These are phyloP conservation scores for Nyleta sp. DNA, from an alignment of 2,888 invertebrate genomes.

Conservation along the genomic window DNA sequence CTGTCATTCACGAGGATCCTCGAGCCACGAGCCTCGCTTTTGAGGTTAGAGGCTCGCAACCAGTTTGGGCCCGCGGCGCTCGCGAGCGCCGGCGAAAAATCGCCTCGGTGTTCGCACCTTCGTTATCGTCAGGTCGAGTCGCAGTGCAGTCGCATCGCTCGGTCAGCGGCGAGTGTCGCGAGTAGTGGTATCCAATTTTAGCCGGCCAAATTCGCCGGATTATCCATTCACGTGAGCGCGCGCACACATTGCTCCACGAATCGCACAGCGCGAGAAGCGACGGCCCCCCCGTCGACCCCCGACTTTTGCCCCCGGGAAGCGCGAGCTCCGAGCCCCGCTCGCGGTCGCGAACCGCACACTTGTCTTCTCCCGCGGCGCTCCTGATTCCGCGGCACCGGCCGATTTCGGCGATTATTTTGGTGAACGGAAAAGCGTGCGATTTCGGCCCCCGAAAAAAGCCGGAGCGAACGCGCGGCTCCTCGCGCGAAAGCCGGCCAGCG, in stretches of 20 bases:
- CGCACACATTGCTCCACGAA: constrained; percentile 41
- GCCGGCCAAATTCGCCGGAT: constrained; percentile 60
- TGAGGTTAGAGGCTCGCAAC: constrained; percentile 8
- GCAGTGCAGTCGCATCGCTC: constrained; percentile 69
- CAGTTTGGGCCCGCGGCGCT: background rate
- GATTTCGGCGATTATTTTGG: no score
- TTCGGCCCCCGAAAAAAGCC: background rate
- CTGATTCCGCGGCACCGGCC: no score
- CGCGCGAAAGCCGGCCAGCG: constrained; percentile 60
- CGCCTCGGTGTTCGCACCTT: constrained; percentile 63
- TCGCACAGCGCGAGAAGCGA: constrained; percentile 23
- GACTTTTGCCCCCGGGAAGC: background rate
- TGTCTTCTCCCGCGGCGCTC: no score
- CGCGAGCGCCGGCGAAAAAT: background rate
- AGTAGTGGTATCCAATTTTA: constrained; percentile 72
- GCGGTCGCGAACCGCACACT: no score
- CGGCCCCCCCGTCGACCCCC: constrained; percentile 31
- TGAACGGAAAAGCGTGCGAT: background rate
- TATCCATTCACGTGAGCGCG: constrained; percentile 59
- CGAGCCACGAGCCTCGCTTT: background rate
- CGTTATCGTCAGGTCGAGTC: constrained; percentile 68
- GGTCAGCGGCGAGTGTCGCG: constrained; percentile 68
- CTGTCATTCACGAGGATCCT: no score
- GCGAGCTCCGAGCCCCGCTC: background rate
- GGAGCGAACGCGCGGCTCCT: constrained; percentile 34